Evolutionary conservation across 1,140 invertebrate genomes (phyloP), one percentile per base, ranked within the genome.

Genomic region (Drosophila tristis): DNA sequence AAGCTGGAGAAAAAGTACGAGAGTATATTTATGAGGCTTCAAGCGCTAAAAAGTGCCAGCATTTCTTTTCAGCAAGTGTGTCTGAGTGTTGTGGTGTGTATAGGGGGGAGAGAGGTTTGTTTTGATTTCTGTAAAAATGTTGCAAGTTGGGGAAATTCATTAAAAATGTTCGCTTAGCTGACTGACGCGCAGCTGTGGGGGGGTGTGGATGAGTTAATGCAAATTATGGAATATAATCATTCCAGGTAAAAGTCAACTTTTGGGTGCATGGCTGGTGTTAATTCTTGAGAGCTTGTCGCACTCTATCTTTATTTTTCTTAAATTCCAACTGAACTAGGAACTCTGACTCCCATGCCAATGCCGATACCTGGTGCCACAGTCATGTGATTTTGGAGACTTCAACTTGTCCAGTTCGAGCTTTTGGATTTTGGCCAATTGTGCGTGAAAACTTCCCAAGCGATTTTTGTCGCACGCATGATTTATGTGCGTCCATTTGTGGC

Each of bases 391-490:
- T 15, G 13, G 9, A 25, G 7, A 0, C 3, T 13, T 59, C 61
- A 13, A 39, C 42, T 29, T 29, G 44, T 35, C 13, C 44, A 55
- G 31, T 44, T 26, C 35, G 2, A 62, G 57, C 43, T 60, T 55
- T 44, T 9, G 39, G 50, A 45, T 63, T 43, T 77, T 35, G 26
- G 50, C 43, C 77, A 85, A 78, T 86, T 78, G 78, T 78, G 81
- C 74, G 81, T 86, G 44, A 68, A 86, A 81, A 61, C 44, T 61
- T 81, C 58, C 54, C 39, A 59, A 74, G 45, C 66, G 39, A 74
- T 68, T 67, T 80, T 85, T 75, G 63, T 76, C 61, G 62, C 81
- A 74, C 51, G 51, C 65, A 67, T 81, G 81, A 86, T 81, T 87
- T 81, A 86, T 81, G 68, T 79, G 43, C 80, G 74, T 81, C 55